Base-by-base conservation (phyloP, 2,888 invertebrate species). In the Portevinia maculata region DNA sequence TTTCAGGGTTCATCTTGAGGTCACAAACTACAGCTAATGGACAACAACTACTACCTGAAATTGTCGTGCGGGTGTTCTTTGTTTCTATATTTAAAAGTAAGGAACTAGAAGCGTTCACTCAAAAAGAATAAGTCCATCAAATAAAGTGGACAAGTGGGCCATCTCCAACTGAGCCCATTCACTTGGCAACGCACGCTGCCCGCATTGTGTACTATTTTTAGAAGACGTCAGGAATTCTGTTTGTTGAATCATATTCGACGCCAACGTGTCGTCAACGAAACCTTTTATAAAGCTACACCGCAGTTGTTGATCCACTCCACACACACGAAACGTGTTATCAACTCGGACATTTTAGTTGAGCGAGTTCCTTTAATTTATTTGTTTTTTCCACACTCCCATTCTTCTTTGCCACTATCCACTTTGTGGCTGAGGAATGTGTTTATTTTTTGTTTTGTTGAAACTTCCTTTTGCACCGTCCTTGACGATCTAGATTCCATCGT, bases 401-500 rank as follows among this genome's bases (percentile, higher is more conserved):
- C 55, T 50, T 69, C 48, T 48, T 59, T 17, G 46, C 41, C 37
- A 50, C 39, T 74, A 15, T 53, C 21, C 46, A 60, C 44, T 59
- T 37, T 69, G 50, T 67, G 57, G 24, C 7, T 48, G 24, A 69
- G 37, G 59, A 67, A 67, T 75, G 75, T 57, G 55, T 15, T 37
- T 55, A 5, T 64, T 53, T 5, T 44, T 60, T 57, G 7, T 60
- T 9, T 34, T 46, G 24, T 19, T 48, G 19, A 59, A 46, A 70
- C 70, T 65, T 76, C 65, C 59, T 81, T 70, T 71, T 81, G 69
- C 60, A 28, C 62, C 76, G 81, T 81, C 81, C 81, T 81, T 81
- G 81, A 70, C 76, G 81, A 70, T 81, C 81, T 71, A 81, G 76
- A 76, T 81, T 70, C 64, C 59, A 21, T 46, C 41, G 37, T 9